Percentiles rank a stretch among this genome's conserved stretches.
These are phyloP conservation scores for Serranus cabrilla DNA, from an alignment of 2,797 vertebrate species.

Conservation along the genomic window DNA sequence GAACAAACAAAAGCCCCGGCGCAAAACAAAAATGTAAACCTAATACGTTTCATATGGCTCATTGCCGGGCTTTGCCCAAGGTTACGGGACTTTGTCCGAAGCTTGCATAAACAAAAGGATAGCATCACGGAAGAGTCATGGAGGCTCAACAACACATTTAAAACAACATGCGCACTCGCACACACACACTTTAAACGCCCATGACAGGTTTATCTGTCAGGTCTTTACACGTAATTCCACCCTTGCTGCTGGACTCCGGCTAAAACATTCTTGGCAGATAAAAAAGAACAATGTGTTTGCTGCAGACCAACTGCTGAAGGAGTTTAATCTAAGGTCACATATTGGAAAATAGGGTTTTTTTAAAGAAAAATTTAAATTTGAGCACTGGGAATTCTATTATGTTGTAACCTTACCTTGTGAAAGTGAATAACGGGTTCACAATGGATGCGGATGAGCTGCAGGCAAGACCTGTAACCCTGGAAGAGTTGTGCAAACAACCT, in stretches of 20 bases:
- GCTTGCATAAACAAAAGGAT: slow-evolving; percentile 68
- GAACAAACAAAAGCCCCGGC: slow-evolving; percentile 81
- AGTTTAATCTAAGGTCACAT: slow-evolving; percentile 50
- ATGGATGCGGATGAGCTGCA: slow-evolving; percentile 98
- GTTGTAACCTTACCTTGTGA: slow-evolving; percentile 91
- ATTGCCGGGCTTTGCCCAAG: slow-evolving; percentile 68
- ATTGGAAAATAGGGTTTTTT: slow-evolving; percentile 25
- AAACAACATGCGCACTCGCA: slow-evolving; percentile 47
- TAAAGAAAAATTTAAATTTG: background rate
- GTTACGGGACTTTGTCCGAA: slow-evolving; percentile 65
- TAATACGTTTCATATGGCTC: slow-evolving; percentile 83
- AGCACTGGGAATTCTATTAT: slow-evolving; percentile 32
- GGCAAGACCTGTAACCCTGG: slow-evolving; percentile 98
- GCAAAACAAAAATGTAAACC: slow-evolving; percentile 79
- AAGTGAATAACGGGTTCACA: slow-evolving; percentile 99
- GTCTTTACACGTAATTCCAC: slow-evolving; percentile 53
- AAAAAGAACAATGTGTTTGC: slow-evolving; percentile 58
- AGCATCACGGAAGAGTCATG: slow-evolving; percentile 54
- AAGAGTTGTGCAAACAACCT: slow-evolving; percentile 98
- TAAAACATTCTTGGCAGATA: slow-evolving; percentile 61
- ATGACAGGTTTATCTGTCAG: slow-evolving; percentile 65
- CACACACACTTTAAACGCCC: slow-evolving; percentile 44
- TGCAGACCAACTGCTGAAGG: slow-evolving; percentile 40
- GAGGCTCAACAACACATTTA: slow-evolving; percentile 44
- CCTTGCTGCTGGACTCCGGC: slow-evolving; percentile 25